These are phyloP conservation scores for Leptobrachium leishanense DNA, from an alignment of 2,113 vertebrate genomes.

Conservation along the genomic window DNA sequence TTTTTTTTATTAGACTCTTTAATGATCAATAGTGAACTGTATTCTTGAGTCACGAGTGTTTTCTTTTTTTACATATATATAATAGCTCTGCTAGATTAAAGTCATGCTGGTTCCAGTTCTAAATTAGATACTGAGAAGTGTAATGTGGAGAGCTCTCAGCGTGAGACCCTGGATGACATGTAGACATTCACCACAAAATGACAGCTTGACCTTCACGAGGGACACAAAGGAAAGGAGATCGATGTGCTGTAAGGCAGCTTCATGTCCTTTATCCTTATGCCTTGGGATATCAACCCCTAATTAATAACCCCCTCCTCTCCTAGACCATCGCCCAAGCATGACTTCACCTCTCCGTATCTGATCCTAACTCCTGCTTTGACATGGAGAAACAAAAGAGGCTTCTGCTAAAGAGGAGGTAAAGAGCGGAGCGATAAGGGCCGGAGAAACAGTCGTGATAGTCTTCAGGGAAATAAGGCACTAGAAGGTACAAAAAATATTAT, in stretches of 20 bases:
- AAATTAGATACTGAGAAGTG: conserved; percentile 10
- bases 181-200: conserved; percentile 33
- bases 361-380: conserved; percentile 43
- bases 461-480: conserved; percentile 39
- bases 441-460: conserved; percentile 17
- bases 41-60: too few relatives aligned
- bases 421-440: conserved; percentile 36
- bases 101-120: conserved; percentile 2
- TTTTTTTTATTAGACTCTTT: too few relatives aligned
- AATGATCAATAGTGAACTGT: too few relatives aligned
- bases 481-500: conserved; percentile 31
- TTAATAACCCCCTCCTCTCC: conserved; percentile 35
- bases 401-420: conserved; percentile 21
- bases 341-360: conserved; percentile 39
- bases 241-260: conserved; percentile 27
- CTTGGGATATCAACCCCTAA: conserved; percentile 33
- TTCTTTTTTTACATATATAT: too few relatives aligned
- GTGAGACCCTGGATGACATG: conserved; percentile 29
- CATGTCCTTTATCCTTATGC: conserved; percentile 39
- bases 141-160: conserved; percentile 19
- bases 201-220: conserved; percentile 44
- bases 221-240: conserved; percentile 37
- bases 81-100: neutral
- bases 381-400: conserved; percentile 34
- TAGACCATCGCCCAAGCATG: conserved; percentile 15